Conservation (phyloP, 2,888 invertebrate genomes). For the Cylindroiulus punctatus region DNA sequence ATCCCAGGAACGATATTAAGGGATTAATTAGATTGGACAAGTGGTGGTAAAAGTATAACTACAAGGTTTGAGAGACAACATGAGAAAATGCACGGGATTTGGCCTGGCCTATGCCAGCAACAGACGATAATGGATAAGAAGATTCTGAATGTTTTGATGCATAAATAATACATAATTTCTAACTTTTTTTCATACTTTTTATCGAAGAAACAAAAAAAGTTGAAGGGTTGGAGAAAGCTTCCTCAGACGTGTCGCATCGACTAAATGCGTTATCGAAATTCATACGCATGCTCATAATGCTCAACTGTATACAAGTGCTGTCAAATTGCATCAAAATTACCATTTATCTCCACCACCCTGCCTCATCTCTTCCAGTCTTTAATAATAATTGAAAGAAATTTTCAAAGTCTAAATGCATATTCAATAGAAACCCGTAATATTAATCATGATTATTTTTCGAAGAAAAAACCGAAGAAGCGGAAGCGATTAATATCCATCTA, state of each 20-base stretch:
- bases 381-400: conserved; percentile 34
- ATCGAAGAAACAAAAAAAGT: not conserved
- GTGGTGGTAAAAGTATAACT: conserved; percentile 13
- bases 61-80: not conserved
- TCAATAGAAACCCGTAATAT: conserved; percentile 19
- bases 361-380: conserved; percentile 14
- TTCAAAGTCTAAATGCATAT: conserved; percentile 34
- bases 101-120: not conserved
- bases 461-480: not conserved
- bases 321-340: conserved; percentile 38
- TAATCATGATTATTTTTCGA: conserved; percentile 34
- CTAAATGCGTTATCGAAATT: conserved; percentile 42
- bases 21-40: conserved; percentile 20
- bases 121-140: not conserved
- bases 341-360: conserved; percentile 31
- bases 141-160: conserved; percentile 34
- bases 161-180: conserved; percentile 33
- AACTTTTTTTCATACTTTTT: conserved; percentile 12
- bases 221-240: conserved; percentile 38
- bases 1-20: not conserved
- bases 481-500: conserved; percentile 27
- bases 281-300: conserved; percentile 13
- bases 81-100: not conserved
- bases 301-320: not conserved
- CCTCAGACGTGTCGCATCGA: conserved; percentile 3